A percentile compares a stretch with the other conserved stretches of the same genome.
Conservation (phyloP, 2,797 vertebrate species). For the Kryptopterus vitreolus region DNA sequence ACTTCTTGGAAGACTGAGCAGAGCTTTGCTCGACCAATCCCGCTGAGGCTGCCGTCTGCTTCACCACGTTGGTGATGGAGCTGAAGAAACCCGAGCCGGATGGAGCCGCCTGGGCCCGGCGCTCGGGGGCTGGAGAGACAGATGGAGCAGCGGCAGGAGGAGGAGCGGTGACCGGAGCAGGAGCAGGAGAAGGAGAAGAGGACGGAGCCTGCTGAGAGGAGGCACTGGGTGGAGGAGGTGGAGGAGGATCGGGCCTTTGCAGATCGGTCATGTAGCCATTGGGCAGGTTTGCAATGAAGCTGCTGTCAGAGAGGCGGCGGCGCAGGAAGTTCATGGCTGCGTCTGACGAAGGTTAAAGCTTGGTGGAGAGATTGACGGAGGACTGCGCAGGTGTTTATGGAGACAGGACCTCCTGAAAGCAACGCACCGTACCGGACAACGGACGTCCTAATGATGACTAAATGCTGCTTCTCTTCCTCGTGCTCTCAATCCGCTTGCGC, state of each 20-base stretch:
- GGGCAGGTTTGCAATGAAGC: conserved; percentile 97
- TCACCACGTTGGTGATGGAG: conserved; percentile 94
- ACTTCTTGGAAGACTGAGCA: conserved; percentile 78
- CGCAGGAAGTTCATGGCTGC: conserved; percentile 95
- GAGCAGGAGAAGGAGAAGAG: conserved; percentile 67
- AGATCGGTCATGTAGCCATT: conserved; percentile 98
- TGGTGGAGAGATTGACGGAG: background rate
- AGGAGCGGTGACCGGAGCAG: conserved; percentile 41
- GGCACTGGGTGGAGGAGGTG: conserved; percentile 77
- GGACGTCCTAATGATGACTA: conserved; percentile 54
- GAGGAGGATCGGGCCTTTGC: conserved; percentile 90
- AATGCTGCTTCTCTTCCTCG: conserved; percentile 43
- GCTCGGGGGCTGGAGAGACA: conserved; percentile 84
- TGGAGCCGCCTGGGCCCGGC: conserved; percentile 68
- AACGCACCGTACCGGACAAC: background rate
- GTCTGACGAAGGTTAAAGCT: conserved; percentile 34
- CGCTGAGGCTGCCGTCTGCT: conserved; percentile 92
- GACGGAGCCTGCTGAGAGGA: conserved; percentile 57
- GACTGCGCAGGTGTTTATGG: background rate
- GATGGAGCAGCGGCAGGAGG: conserved; percentile 72
- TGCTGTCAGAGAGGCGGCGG: conserved; percentile 96
- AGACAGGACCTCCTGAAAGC: conserved; percentile 9
- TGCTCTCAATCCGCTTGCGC: conserved; percentile 61
- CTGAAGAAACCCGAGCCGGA: conserved; percentile 88
- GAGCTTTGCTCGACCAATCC: conserved; percentile 87